These are phyloP conservation scores for Tyrannus savana DNA, from an alignment of 2,113 vertebrate species.

Conservation along the genomic window DNA sequence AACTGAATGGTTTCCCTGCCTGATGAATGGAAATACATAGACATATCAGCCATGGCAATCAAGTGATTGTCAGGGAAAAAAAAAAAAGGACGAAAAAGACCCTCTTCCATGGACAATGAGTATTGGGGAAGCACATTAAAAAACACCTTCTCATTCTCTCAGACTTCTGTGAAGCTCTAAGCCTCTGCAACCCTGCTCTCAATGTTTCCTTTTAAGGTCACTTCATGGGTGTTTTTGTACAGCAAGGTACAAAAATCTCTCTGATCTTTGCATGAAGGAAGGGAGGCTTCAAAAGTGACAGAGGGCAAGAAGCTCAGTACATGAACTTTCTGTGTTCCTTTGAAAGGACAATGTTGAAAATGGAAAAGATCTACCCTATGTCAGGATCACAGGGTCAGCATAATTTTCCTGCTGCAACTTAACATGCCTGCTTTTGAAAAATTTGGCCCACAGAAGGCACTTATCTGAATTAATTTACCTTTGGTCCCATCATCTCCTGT, in stretches of 20 bases:
- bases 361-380: not conserved
- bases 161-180: constrained; percentile 18
- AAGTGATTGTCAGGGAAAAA: not conserved
- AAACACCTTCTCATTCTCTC: constrained; percentile 9
- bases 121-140: not conserved
- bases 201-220: constrained; percentile 44
- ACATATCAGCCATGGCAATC: not conserved
- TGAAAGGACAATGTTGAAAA: constrained; percentile 30
- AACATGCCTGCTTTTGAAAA: not conserved
- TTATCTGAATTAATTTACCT: not conserved
- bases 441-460: not conserved
- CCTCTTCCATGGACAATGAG: not conserved
- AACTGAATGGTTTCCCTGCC: constrained; percentile 12
- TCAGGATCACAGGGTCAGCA: not conserved
- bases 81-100: not conserved
- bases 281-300: constrained; percentile 30
- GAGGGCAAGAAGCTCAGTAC: constrained; percentile 23
- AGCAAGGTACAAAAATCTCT: constrained; percentile 40
- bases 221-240: constrained; percentile 44
- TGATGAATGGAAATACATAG: constrained; percentile 5
- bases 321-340: not conserved
- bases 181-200: not conserved
- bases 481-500: not conserved
- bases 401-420: not conserved
- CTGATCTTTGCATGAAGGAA: constrained; percentile 42